phyloP scores from a whole-genome alignment of 2,797 vertebrate genomes.

The Scolopax bukidnonensis region DNA sequence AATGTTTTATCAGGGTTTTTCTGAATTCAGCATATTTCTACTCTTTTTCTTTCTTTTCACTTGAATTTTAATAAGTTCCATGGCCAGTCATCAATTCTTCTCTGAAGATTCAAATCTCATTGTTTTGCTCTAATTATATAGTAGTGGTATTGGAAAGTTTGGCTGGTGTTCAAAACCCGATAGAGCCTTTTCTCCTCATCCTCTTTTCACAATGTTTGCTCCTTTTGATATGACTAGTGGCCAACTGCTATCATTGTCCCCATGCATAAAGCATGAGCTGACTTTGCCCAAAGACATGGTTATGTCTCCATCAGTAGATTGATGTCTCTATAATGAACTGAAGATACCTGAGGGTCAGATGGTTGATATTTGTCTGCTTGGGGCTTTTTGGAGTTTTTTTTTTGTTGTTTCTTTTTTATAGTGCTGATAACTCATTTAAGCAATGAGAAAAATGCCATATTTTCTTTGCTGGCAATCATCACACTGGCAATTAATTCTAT shows the following conservation, averaged over 20 bases:
- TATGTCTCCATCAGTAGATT: not conserved
- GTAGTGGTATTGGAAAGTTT: not conserved
- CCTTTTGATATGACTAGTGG: not conserved
- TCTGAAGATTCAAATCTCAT: not conserved
- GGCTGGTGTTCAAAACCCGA: not conserved
- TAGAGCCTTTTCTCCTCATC: not conserved
- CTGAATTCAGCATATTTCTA: not conserved
- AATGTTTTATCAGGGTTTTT: not conserved
- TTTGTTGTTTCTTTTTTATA: not conserved
- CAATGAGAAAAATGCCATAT: not conserved
- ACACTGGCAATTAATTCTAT: not conserved
- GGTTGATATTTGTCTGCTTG: not conserved
- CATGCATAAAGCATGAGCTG: not conserved
- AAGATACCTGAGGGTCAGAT: not conserved
- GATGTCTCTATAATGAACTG: not conserved
- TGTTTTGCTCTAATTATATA: not conserved
- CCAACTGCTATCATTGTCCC: not conserved
- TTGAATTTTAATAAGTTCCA: not conserved
- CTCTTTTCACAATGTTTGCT: not conserved
- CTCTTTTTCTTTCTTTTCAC: not conserved
- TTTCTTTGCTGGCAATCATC: not conserved
- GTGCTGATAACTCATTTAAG: not conserved
- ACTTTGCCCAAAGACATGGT: conserved; percentile 21
- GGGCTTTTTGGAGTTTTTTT: not conserved
- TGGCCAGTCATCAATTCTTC: not conserved